Percentiles rank a stretch among this genome's conserved stretches.
phyloP scores from a whole-genome alignment of 2,113 vertebrate genomes.

The Ceratotherium simum region DNA sequence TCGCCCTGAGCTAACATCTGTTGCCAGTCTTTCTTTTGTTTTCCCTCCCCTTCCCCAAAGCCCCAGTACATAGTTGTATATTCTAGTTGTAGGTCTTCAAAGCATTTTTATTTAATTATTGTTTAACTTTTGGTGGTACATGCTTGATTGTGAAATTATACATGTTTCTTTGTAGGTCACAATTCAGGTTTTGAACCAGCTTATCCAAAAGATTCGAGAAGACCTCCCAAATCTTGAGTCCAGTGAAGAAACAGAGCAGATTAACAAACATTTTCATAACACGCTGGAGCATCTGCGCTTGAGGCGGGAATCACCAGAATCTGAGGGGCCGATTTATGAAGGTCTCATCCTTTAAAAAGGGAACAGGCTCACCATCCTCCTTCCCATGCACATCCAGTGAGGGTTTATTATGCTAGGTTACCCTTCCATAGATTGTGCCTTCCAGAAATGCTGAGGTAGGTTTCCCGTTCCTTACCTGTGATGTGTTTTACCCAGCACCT shows the following conservation, averaged over 20 bases:
- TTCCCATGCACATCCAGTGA: conserved; percentile 74
- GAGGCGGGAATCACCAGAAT: conserved; percentile 95
- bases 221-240: conserved; percentile 98
- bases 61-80: no score
- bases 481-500: conserved; percentile 85
- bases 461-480: conserved; percentile 81
- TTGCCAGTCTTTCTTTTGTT: no score
- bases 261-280: conserved; percentile 99
- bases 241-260: conserved; percentile 98
- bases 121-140: background rate
- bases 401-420: conserved; percentile 80
- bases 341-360: conserved; percentile 90
- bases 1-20: no score
- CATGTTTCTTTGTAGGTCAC: conserved; percentile 91
- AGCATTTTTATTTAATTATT: background rate
- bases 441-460: conserved; percentile 88
- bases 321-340: conserved; percentile 97
- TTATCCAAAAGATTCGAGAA: conserved; percentile 99
- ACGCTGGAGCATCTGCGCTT: conserved; percentile 98
- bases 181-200: conserved; percentile 98
- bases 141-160: conserved; percentile 19
- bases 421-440: conserved; percentile 89
- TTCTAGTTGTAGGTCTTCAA: background rate
- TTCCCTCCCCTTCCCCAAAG: no score
- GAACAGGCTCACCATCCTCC: conserved; percentile 62